Evolutionary conservation across 2,113 vertebrate genomes (phyloP), one percentile per base, ranked within the genome.

Genomic region (Abramis brama): DNA sequence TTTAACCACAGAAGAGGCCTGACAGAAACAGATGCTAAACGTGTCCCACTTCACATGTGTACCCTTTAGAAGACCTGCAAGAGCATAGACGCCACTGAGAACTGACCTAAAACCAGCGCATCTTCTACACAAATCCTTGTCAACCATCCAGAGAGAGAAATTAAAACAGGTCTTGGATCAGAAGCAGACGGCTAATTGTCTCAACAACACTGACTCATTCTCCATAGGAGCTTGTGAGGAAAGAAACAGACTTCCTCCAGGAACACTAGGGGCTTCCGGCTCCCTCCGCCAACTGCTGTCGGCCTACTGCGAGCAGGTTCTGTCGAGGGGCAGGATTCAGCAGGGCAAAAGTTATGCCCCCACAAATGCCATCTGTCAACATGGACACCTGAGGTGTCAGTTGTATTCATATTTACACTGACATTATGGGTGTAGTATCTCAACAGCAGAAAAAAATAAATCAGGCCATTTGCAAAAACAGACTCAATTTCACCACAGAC

Each of bases 251-350:
- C 92, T 94, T 94, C 93, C 92, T 93, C 89, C 87, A 87, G 88
- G 89, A 93, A 91, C 93, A 90, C 92, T 89, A 87, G 94, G 93
- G 90, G 92, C 92, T 94, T 95, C 94, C 93, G 93, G 88, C 80
- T 89, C 84, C 50, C 76, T 60, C 74, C 89, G 93, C 94, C 94
- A 95, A 92, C 13, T 62, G 66, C 87, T 89, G 87, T 88, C 87
- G 64, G 87, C 92, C 93, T 88, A 92, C 92, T 90, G 92, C 86
- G 92, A 89, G 90, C 86, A 89, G 87, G 85, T 90, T 86, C 87
- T 92, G 89, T 85, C 86, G 87, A 89, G 60, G 87, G 79, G 79
- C 79, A 80, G 86, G 66, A 85, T 82, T 75, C 86, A 85, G 68
- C 80, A 80, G 30, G 19, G 80, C 85, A 75, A 79, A 77, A 83